Conservation (phyloP, 2,113 vertebrate genomes). For the Polypterus bichir region DNA sequence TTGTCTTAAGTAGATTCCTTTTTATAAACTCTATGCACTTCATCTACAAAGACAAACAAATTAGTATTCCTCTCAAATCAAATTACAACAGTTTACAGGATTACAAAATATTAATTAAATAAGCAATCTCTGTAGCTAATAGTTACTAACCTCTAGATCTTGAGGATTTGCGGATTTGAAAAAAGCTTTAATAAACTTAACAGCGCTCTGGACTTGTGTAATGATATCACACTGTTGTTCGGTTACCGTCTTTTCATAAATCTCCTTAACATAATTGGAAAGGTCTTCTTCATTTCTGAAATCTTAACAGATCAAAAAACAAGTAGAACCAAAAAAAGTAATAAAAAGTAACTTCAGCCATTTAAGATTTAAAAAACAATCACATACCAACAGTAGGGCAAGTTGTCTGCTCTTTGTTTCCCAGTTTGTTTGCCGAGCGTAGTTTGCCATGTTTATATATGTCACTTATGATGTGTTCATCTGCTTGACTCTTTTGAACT, state of each 20-base stretch:
- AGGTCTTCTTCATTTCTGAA: constrained; percentile 68
- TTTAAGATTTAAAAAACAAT: background rate
- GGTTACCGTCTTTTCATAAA: constrained; percentile 57
- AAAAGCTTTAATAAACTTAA: constrained; percentile 56
- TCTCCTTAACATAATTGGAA: constrained; percentile 47
- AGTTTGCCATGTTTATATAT: constrained; percentile 43
- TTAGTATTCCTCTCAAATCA: no score
- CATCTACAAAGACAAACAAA: constrained; percentile 37
- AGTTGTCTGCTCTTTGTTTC: constrained; percentile 35
- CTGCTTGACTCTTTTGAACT: constrained; percentile 70
- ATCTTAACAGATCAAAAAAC: constrained; percentile 36
- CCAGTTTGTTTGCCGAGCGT: constrained; percentile 41
- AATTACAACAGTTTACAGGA: no score
- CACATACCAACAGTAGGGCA: constrained; percentile 30
- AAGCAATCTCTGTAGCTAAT: no score
- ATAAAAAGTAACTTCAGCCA: constrained; percentile 2
- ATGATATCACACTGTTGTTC: constrained; percentile 34
- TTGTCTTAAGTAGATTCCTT: constrained; percentile 64
- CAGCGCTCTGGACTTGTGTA: constrained; percentile 43
- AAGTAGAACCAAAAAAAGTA: no score
- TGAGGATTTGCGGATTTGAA: constrained; percentile 32
- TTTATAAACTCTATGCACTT: constrained; percentile 43
- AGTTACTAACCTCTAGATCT: constrained; percentile 45
- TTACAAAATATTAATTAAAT: no score
- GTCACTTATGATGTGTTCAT: constrained; percentile 35